Conservation (phyloP, 2,888 invertebrate species). For the Dendrolimus houi region DNA sequence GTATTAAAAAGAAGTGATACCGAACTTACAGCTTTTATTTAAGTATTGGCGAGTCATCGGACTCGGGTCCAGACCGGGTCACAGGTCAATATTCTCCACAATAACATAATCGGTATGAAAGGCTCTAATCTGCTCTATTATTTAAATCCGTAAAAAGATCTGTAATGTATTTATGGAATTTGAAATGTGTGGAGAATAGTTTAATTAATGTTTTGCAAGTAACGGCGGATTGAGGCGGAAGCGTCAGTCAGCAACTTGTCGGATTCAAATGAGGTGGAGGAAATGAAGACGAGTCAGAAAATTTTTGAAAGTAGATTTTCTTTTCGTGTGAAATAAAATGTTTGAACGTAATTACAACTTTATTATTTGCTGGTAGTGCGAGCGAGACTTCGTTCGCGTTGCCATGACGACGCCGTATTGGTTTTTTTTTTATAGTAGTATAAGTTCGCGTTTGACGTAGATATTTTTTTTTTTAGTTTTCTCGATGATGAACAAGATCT, state of each 20-base stretch:
- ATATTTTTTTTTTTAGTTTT: too few species aligned
- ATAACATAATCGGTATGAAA: slow-evolving; percentile 18
- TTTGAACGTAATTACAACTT: too few species aligned
- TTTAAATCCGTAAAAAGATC: slow-evolving; percentile 33
- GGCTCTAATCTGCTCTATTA: slow-evolving; percentile 53
- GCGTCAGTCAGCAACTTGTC: slow-evolving; percentile 1
- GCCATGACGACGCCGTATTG: too few species aligned
- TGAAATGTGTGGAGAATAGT: slow-evolving; percentile 21
- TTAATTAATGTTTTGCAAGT: slow-evolving; percentile 24
- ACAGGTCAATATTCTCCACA: slow-evolving; percentile 24
- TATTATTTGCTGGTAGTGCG: too few species aligned
- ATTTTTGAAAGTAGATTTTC: too few species aligned
- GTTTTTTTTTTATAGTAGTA: too few species aligned
- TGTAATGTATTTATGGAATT: slow-evolving; percentile 27
- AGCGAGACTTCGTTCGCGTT: too few species aligned
- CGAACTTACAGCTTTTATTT: slow-evolving; percentile 42
- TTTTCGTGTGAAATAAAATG: too few species aligned
- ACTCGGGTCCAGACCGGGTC: slow-evolving; percentile 34
- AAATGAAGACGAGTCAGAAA: too few species aligned
- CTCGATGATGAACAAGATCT: too few species aligned
- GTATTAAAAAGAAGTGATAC: slow-evolving; percentile 59
- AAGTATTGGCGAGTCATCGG: slow-evolving; percentile 52
- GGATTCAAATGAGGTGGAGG: not conserved
- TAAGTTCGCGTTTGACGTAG: too few species aligned
- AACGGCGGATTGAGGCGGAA: slow-evolving; percentile 4